These are phyloP conservation scores for Phenganax stokvisi DNA, from an alignment of 92 coral and sea anemone genomes.

Conservation along the genomic window DNA sequence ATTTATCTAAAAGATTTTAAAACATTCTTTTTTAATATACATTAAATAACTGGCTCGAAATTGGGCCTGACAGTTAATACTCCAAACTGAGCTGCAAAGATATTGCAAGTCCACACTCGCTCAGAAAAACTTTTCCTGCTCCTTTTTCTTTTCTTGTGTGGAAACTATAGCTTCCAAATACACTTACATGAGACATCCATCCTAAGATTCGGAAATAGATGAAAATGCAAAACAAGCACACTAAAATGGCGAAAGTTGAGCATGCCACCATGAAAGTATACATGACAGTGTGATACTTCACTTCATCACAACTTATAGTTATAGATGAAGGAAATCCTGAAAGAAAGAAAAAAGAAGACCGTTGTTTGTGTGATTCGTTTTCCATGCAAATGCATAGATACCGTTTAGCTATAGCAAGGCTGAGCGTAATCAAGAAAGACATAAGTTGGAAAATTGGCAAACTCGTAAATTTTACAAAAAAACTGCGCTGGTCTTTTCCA, in stretches of 20 bases:
- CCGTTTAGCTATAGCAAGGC: not conserved
- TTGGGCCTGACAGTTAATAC: too few species aligned
- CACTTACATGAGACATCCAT: constrained; percentile 39
- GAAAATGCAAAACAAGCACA: constrained; percentile 22
- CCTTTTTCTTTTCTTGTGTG: too few species aligned
- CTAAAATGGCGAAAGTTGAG: constrained; percentile 5
- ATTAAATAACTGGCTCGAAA: too few species aligned
- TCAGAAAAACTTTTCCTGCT: not conserved
- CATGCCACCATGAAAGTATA: constrained; percentile 7
- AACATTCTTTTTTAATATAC: not conserved
- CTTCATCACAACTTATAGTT: not conserved
- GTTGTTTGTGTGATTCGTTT: not conserved
- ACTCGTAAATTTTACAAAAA: too few species aligned
- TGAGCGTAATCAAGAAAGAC: too few species aligned
- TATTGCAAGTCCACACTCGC: not conserved
- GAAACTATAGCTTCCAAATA: not conserved
- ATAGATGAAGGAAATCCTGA: not conserved
- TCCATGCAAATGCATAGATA: not conserved
- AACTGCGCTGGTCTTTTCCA: too few species aligned
- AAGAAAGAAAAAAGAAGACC: not conserved
- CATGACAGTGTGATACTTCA: constrained; percentile 6
- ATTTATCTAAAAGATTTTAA: not conserved
- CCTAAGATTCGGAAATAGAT: constrained; percentile 36
- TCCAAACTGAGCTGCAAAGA: too few species aligned
- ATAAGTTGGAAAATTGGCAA: too few species aligned